Percentiles rank a stretch among this genome's conserved stretches.
phyloP scores from a whole-genome alignment of 2,797 vertebrate species.

The Notolepis coatsorum region DNA sequence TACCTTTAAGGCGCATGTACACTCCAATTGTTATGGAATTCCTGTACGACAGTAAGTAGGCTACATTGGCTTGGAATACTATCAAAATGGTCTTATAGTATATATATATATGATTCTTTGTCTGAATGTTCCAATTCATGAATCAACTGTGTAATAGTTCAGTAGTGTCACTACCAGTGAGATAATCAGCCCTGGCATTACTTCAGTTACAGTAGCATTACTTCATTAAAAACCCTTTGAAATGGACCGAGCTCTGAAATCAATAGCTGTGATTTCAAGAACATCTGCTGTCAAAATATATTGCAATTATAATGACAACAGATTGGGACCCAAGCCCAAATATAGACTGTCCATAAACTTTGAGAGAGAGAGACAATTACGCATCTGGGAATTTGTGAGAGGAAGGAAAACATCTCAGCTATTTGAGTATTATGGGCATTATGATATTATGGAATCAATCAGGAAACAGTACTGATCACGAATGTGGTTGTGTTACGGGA shows the following conservation, averaged over 20 bases:
- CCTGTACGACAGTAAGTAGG: background rate
- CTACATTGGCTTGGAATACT: too few species aligned
- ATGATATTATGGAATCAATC: constrained; percentile 11
- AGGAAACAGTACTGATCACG: background rate
- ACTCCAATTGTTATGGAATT: background rate
- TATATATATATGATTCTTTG: too few species aligned
- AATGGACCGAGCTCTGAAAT: constrained; percentile 12
- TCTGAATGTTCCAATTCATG: too few species aligned
- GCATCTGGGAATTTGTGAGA: constrained; percentile 7
- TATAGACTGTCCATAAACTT: background rate
- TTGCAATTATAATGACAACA: constrained; percentile 17
- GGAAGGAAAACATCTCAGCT: background rate
- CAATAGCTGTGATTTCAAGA: constrained; percentile 33
- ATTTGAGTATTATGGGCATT: background rate
- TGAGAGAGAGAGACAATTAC: background rate
- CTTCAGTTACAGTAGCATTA: constrained; percentile 13
- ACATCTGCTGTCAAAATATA: constrained; percentile 45
- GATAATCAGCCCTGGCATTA: background rate
- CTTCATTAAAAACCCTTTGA: constrained; percentile 15
- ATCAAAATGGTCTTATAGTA: too few species aligned
- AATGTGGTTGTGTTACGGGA: too few species aligned
- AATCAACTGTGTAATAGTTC: too few species aligned
- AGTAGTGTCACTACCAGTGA: background rate
- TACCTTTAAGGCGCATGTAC: too few species aligned
- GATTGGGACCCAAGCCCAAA: constrained; percentile 4